A percentile compares a stretch with the other conserved stretches of the same genome.
phyloP scores from a whole-genome alignment of 2,888 invertebrate genomes.

The Luperina nickerlii region DNA sequence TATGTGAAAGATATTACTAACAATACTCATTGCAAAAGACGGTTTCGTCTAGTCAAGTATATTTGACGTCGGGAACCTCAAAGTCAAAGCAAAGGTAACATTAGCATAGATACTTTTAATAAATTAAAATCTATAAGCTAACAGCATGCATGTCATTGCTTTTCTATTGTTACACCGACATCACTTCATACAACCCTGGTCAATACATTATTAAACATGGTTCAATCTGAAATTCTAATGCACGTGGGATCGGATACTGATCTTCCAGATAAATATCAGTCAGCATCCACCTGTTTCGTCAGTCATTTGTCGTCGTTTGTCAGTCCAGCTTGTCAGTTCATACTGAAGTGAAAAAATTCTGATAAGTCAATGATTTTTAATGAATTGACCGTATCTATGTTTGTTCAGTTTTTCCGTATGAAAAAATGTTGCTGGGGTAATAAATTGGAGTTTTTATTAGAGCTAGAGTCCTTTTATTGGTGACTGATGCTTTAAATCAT shows the following conservation, averaged over 20 bases:
- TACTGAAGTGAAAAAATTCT: constrained; percentile 56
- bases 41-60: fast-evolving
- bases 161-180: constrained; percentile 27
- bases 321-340: constrained; percentile 64
- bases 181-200: constrained; percentile 44
- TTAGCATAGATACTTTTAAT: constrained; percentile 3
- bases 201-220: constrained; percentile 61
- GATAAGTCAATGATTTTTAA: constrained; percentile 60
- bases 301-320: constrained; percentile 71
- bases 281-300: constrained; percentile 63
- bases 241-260: constrained; percentile 72
- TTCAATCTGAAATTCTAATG: constrained; percentile 75
- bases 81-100: background rate
- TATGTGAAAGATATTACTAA: background rate
- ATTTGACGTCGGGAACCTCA: background rate
- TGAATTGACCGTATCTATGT: constrained; percentile 41
- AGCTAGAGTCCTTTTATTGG: constrained; percentile 46
- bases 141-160: constrained; percentile 17
- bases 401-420: constrained; percentile 8
- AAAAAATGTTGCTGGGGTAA: constrained; percentile 24
- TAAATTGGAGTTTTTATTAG: constrained; percentile 27
- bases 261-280: constrained; percentile 66
- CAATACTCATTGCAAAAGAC: background rate
- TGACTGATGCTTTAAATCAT: constrained; percentile 45
- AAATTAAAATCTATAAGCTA: constrained; percentile 21